Conservation (phyloP, 2,113 vertebrate species). For the Tichodroma muraria region DNA sequence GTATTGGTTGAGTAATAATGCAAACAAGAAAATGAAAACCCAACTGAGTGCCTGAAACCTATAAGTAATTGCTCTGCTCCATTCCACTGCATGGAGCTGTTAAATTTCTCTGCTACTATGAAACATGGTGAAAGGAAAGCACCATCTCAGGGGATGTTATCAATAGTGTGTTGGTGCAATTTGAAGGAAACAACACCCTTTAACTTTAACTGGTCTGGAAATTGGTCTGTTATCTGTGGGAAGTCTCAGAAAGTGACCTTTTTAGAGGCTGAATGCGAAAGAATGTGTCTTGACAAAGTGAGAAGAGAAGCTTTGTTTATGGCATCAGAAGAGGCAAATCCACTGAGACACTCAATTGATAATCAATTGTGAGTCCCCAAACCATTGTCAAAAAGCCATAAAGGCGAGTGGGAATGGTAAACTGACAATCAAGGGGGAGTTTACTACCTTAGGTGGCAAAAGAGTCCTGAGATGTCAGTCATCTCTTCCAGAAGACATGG, state of each 20-base stretch:
- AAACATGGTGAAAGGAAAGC: neutral
- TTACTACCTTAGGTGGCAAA: neutral
- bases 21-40: neutral
- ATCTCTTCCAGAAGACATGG: neutral
- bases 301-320: neutral
- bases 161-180: neutral
- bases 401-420: neutral
- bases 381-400: neutral
- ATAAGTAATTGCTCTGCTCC: neutral
- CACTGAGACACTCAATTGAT: neutral
- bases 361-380: neutral
- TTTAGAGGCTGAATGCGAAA: neutral
- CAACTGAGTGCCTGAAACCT: neutral
- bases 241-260: neutral
- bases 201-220: neutral
- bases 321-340: neutral
- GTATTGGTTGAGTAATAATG: neutral
- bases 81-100: neutral
- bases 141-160: neutral
- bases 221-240: neutral
- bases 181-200: neutral
- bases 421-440: neutral
- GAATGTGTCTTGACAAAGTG: neutral
- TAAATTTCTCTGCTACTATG: neutral
- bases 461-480: neutral